Percentiles rank a stretch among this genome's conserved stretches.
phyloP scores from a whole-genome alignment of 2,888 invertebrate genomes.

The Cybosia mesomella region DNA sequence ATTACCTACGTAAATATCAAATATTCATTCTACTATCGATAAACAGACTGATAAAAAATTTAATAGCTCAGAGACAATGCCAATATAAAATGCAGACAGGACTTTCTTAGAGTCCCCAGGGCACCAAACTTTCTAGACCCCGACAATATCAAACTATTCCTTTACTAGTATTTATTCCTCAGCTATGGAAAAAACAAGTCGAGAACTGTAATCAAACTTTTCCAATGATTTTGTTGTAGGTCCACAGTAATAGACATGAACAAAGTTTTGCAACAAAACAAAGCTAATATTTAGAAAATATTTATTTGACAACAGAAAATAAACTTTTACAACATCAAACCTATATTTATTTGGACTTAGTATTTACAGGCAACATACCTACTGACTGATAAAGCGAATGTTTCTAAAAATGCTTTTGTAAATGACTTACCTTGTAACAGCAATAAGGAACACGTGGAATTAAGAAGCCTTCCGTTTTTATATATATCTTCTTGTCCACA shows the following conservation, averaged over 20 bases:
- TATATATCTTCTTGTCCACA: not conserved
- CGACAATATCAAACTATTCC: slow-evolving; percentile 52
- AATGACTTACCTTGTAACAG: not conserved
- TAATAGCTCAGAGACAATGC: slow-evolving; percentile 24
- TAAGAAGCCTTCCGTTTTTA: not conserved
- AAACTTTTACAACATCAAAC: not conserved
- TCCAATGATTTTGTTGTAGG: slow-evolving; percentile 37
- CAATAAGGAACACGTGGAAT: not conserved
- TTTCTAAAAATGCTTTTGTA: not conserved
- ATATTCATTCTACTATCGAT: not conserved
- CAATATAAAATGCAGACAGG: slow-evolving; percentile 30
- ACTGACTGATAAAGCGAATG: not conserved
- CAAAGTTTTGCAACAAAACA: not conserved
- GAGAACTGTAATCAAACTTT: slow-evolving; percentile 51
- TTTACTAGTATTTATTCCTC: slow-evolving; percentile 39
- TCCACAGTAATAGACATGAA: slow-evolving; percentile 21
- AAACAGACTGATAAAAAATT: slow-evolving; percentile 22
- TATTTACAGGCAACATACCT: too few relatives aligned
- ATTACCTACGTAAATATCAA: not conserved
- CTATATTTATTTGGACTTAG: not conserved
- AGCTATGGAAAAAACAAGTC: slow-evolving; percentile 43
- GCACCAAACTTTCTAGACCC: slow-evolving; percentile 46
- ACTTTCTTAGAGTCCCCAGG: slow-evolving; percentile 34
- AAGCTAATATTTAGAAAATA: not conserved
- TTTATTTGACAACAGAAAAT: not conserved